Evolutionary conservation across 2,888 invertebrate species (phyloP), one percentile per base, ranked within the genome.

Genomic region (Drosophila algonquin): DNA sequence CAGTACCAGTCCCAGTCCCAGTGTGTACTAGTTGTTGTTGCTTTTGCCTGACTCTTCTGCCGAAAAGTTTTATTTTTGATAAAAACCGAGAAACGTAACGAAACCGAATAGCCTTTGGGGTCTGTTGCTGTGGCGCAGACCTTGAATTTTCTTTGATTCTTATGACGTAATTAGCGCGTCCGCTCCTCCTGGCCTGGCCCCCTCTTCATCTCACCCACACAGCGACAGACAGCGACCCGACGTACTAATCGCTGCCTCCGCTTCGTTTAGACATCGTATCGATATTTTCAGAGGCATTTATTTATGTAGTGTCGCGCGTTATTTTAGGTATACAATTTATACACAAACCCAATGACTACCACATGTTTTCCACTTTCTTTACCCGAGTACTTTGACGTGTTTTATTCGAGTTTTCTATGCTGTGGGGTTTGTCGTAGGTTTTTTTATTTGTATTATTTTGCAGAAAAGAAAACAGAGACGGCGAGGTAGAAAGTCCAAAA

Each of bases 111-210:
- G 79, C 80, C 77, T 74, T 63, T 40, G n/a, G 40, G 40, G 6
- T 40, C 70, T 75, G 68, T 73, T 63, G 72, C 74, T 63, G 72
- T 71, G 67, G 73, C 79, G 80, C 45, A 87, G 92, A 90, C 92
- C 91, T 91, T 91, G 91, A 92, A 91, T 90, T 87, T 87, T 87
- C 89, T 86, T 79, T 89, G 81, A 87, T 91, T 85, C 82, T 90
- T 89, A 89, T 91, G 91, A 91, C 91, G 92, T 91, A 91, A 92
- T 91, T 90, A 84, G 80, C 86, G 78, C 81, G 83, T 78, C 80
- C 77, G 76, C 86, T 73, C 80, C 58, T 24, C 35, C 47, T n/a
- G 35, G 35, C 21, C 24, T 50, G 30, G 24, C 55, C 10, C 56
- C 10, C 27, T 56, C 55, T 32, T 54, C 45, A 24, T 51, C 35